Evolutionary conservation across 2,888 invertebrate genomes (phyloP), one percentile per base, ranked within the genome.

Genomic region (Stenchaetothrips biformis): DNA sequence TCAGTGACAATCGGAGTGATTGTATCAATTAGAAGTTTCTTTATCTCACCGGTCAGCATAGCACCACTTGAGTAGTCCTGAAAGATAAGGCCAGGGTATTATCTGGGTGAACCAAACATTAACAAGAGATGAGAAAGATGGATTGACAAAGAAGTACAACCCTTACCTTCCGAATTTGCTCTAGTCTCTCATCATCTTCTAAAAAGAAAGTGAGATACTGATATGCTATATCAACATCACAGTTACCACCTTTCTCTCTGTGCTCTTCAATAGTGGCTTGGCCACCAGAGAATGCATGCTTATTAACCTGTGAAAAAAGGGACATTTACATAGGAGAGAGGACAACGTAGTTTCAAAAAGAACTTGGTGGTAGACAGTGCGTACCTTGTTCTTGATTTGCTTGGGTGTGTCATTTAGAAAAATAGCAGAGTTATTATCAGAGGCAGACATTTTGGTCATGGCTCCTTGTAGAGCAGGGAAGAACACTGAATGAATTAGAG

Each of bases 371-470:
- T 53, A 25, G 37, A 6, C 59, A 53, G 25, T 25, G 25, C 74
- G 9, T 48, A 96, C 93, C 91, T 99, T 99, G 85, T 93, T 97
- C 87, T 98, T 98, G 82, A 99, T 94, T 87, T 98, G 96, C 84
- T 98, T 97, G 0, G 96, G 90, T 0, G 97, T 96, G 85, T 99
- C 99, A 4, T 93, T 97, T n/a, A 99, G 88, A 87, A 94, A 98
- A 83, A 99, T 94, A 0, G 99, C 96, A 0, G 98, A 94, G 86
- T 95, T 98, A 7, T 91, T 90, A 84, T 98, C 98, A 84, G 97
- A 97, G 18, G 98, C 95, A 13, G 98, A 98, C 99, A 99, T 99
- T 89, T 99, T 99, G 37, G 96, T 95, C 86, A 96, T 94, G 0
- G 98, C 96, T 0, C 99, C 99, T 88, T 98, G 99, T 79, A 99